Conservation (phyloP, 2,888 invertebrate species). For the Seladonia tumulorum region DNA sequence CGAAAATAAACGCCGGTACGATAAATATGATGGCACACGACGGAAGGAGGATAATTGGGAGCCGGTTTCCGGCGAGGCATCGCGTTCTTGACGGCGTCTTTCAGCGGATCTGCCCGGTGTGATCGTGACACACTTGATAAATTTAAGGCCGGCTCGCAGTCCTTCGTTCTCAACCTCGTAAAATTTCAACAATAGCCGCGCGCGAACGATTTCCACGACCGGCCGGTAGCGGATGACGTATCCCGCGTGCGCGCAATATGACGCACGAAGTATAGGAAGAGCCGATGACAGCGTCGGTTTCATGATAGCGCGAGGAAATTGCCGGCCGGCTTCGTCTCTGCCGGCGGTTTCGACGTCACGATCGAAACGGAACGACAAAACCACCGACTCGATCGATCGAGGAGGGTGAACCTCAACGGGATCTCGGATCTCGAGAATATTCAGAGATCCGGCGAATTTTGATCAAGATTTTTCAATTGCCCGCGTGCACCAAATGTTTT, state of each 20-base stretch:
- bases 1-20: background rate
- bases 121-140: conserved; percentile 51
- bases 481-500: too few relatives aligned
- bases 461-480: background rate
- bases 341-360: background rate
- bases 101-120: conserved; percentile 13
- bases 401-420: background rate
- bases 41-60: background rate
- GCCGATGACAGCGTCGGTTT: conserved; percentile 37
- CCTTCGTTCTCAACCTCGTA: conserved; percentile 45
- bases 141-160: conserved; percentile 37
- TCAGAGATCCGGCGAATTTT: background rate
- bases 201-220: conserved; percentile 41
- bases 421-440: background rate
- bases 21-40: background rate
- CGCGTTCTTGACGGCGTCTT: background rate
- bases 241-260: conserved; percentile 32
- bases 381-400: background rate
- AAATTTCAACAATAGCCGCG: conserved; percentile 40
- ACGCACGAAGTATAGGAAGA: conserved; percentile 50
- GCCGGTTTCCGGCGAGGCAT: background rate
- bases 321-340: conserved; percentile 9
- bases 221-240: conserved; percentile 33
- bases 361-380: too few relatives aligned
- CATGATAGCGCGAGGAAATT: background rate